A percentile compares a stretch with the other conserved stretches of the same genome.
These are phyloP conservation scores for Diacarnus erythraeanus DNA, from an alignment of 37 sponge, comb jelly and placozoan genomes.

Conservation along the genomic window DNA sequence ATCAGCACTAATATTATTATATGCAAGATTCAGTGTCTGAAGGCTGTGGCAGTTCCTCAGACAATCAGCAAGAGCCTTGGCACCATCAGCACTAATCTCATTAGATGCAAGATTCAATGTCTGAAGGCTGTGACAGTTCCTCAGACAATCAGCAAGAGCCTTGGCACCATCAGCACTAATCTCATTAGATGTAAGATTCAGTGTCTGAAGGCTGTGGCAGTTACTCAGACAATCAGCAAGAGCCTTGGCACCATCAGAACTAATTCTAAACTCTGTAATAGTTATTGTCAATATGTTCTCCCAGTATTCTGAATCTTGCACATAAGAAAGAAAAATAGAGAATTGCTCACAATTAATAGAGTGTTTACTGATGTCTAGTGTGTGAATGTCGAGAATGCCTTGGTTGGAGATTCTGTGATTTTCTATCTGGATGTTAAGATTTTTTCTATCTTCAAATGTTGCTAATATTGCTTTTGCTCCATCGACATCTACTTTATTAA, in stretches of 20 bases:
- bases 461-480: neutral
- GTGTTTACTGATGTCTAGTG: too few species aligned
- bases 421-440: neutral
- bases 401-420: neutral
- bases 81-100: neutral
- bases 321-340: too few species aligned
- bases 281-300: neutral
- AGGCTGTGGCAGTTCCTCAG: neutral
- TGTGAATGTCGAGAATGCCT: neutral
- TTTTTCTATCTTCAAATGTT: neutral
- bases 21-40: neutral
- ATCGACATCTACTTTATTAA: neutral
- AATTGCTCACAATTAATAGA: too few species aligned
- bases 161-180: slow-evolving; percentile 5
- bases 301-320: neutral
- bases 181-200: neutral
- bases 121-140: neutral
- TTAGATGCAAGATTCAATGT: neutral
- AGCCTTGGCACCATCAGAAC: slow-evolving; percentile 1
- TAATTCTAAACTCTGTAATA: neutral
- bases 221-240: neutral
- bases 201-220: neutral
- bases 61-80: neutral
- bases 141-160: neutral
- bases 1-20: neutral